These are phyloP conservation scores for Accipiter cooperii DNA, from an alignment of 2,113 vertebrate genomes.

Conservation along the genomic window DNA sequence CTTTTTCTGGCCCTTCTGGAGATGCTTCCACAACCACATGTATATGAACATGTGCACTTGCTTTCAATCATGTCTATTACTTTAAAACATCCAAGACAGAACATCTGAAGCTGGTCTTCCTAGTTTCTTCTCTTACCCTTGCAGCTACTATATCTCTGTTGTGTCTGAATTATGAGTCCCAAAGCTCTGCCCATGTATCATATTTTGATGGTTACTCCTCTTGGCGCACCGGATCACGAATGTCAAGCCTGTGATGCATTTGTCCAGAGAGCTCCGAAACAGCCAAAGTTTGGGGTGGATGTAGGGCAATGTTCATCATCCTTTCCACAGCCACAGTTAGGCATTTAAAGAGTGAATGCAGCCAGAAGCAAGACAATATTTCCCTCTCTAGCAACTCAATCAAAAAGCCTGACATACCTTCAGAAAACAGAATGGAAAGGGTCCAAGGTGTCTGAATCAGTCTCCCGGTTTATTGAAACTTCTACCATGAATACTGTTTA, in stretches of 20 bases:
- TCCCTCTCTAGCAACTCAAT: background rate
- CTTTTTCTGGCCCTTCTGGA: background rate
- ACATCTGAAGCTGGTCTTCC: background rate
- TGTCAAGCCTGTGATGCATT: background rate
- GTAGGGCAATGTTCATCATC: background rate
- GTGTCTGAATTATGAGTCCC: background rate
- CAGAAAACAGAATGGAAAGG: background rate
- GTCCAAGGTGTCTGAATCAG: background rate
- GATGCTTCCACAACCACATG: background rate
- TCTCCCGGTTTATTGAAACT: background rate
- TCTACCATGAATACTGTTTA: background rate
- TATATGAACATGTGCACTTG: background rate
- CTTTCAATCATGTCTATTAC: background rate
- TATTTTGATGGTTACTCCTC: background rate
- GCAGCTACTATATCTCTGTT: background rate
- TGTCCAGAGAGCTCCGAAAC: background rate
- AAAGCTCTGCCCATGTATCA: background rate
- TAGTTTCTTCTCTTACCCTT: background rate
- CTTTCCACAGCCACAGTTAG: background rate
- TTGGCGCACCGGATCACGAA: background rate
- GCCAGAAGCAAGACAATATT: background rate
- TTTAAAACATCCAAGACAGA: background rate
- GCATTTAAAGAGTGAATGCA: background rate
- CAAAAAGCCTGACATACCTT: background rate
- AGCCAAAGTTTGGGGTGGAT: background rate